Evolutionary conservation across 2,113 vertebrate genomes (phyloP).

Genomic region (Sebastes fasciatus): DNA sequence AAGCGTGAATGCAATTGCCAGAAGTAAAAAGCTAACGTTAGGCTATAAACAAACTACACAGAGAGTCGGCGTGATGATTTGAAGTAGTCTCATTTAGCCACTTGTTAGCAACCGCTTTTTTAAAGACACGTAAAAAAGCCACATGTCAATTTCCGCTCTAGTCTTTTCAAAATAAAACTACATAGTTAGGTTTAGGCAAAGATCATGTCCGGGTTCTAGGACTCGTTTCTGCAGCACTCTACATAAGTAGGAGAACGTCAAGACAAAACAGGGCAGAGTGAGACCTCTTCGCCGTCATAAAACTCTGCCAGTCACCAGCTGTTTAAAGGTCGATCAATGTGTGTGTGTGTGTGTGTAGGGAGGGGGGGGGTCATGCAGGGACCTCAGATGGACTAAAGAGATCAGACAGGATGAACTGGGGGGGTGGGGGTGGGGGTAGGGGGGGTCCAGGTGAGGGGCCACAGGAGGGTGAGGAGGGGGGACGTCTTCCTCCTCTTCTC

Average conservation of each 20-base stretch:
- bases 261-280: constrained; percentile 44
- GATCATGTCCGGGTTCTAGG: too few relatives aligned
- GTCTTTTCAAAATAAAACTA: too few relatives aligned
- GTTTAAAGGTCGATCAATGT: constrained; percentile 79
- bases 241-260: not conserved
- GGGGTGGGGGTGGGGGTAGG: not conserved
- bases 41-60: too few relatives aligned
- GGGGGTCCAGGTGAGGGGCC: constrained; percentile 91
- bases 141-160: too few relatives aligned
- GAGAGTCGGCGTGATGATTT: too few relatives aligned
- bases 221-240: too few relatives aligned
- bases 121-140: too few relatives aligned
- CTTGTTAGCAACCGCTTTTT: too few relatives aligned
- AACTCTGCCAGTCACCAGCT: constrained; percentile 94
- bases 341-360: constrained; percentile 40
- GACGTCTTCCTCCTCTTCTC: constrained; percentile 56
- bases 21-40: too few relatives aligned
- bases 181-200: too few relatives aligned
- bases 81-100: too few relatives aligned
- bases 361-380: constrained; percentile 87
- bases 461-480: constrained; percentile 52
- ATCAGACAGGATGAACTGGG: constrained; percentile 88
- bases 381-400: constrained; percentile 98
- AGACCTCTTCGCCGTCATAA: constrained; percentile 90
- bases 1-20: too few relatives aligned